Conservation (phyloP, 2,797 vertebrate species). For the Oceanodroma leucorhoa region DNA sequence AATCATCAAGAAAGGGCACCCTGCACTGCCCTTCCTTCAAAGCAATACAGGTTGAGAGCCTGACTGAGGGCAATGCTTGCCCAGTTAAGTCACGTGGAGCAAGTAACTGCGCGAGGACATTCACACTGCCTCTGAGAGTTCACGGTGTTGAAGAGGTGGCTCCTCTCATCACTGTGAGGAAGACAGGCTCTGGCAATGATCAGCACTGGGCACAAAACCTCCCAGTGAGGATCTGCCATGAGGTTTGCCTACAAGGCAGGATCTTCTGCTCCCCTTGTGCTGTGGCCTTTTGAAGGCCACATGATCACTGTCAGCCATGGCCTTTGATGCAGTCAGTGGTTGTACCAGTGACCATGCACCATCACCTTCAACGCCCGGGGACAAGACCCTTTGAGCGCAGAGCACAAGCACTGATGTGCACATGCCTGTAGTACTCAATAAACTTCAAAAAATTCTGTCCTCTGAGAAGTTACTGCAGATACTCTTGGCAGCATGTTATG, state of each 20-base stretch:
- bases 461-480: background rate
- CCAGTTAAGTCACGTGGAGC: background rate
- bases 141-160: background rate
- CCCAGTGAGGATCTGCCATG: background rate
- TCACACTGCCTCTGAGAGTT: background rate
- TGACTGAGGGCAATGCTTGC: background rate
- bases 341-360: background rate
- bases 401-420: background rate
- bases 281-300: background rate
- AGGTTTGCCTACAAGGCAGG: background rate
- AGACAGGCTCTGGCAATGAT: background rate
- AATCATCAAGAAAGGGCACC: background rate
- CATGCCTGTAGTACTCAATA: background rate
- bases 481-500: background rate
- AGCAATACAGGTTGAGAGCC: background rate
- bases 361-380: background rate
- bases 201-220: background rate
- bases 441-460: background rate
- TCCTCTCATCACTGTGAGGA: background rate
- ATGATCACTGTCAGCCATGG: background rate
- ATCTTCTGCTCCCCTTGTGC: background rate
- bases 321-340: background rate
- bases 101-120: background rate
- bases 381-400: background rate
- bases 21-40: background rate